Evolutionary conservation across 2,113 vertebrate genomes (phyloP).

Genomic region (Alosa alosa): DNA sequence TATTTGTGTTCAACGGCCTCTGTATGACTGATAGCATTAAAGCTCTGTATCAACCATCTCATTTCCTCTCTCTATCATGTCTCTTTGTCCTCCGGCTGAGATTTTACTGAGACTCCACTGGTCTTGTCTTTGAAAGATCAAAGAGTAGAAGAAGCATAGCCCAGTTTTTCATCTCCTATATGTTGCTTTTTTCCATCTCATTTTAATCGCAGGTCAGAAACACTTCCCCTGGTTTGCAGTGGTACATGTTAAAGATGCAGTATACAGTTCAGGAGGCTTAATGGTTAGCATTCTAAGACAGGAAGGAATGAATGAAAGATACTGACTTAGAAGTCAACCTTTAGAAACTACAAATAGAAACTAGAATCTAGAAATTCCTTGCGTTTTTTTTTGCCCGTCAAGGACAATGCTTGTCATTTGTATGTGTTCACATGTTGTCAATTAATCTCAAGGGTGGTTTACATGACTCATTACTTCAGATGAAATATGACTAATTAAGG

Average conservation of each 20-base stretch:
- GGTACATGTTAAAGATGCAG: background rate
- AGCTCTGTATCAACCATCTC: background rate
- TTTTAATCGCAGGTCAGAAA: background rate
- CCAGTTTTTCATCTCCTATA: background rate
- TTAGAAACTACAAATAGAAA: background rate
- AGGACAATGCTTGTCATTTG: background rate
- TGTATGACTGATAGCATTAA: conserved; percentile 4
- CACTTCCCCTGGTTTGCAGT: background rate
- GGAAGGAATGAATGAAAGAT: background rate
- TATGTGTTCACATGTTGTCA: background rate
- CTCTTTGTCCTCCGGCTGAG: background rate
- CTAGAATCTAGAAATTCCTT: background rate
- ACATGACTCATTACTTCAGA: no score
- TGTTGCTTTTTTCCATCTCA: background rate
- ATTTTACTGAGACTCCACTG: background rate
- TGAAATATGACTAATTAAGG: background rate
- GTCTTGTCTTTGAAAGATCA: background rate
- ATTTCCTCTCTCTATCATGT: background rate
- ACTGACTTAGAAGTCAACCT: background rate
- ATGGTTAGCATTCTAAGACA: no score
- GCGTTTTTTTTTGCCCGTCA: background rate
- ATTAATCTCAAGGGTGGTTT: background rate
- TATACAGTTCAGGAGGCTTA: background rate
- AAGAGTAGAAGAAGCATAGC: background rate
- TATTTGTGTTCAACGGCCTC: background rate